These are phyloP conservation scores for Artibeus jamaicensis DNA, from an alignment of 2,797 vertebrate species.

Conservation along the genomic window DNA sequence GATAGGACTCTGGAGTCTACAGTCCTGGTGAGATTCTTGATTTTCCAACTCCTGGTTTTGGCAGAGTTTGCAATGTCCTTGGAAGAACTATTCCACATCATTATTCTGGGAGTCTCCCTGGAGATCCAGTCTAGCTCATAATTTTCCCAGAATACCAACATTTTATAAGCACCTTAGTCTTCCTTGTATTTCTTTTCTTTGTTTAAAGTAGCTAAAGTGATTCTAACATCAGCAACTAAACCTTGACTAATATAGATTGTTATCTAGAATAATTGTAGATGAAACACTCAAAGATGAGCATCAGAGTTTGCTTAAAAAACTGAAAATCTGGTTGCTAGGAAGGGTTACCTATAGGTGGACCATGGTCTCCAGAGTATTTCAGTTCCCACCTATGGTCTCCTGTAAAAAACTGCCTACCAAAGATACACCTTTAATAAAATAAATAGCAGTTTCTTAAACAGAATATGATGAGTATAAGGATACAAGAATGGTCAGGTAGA, in stretches of 20 bases:
- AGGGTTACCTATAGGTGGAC: background rate
- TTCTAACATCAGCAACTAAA: constrained; percentile 12
- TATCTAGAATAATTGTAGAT: background rate
- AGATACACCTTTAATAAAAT: background rate
- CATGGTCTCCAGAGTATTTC: background rate
- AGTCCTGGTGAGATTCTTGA: background rate
- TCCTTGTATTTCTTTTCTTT: background rate
- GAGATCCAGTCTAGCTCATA: background rate
- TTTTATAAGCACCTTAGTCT: background rate
- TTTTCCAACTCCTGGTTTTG: background rate
- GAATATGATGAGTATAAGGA: background rate
- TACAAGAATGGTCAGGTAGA: background rate
- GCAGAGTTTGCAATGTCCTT: background rate
- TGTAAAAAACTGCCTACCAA: background rate
- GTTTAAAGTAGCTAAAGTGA: background rate
- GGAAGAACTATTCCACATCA: background rate
- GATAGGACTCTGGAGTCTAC: background rate
- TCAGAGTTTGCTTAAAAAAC: constrained; percentile 13
- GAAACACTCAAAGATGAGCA: background rate
- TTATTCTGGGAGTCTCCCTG: background rate
- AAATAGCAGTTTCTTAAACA: background rate
- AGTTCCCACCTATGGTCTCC: background rate
- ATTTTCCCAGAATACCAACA: background rate
- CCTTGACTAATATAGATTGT: background rate
- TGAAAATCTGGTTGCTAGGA: background rate